Evolutionary conservation across 1,140 invertebrate species (phyloP).

Genomic region (Sipha flava): DNA sequence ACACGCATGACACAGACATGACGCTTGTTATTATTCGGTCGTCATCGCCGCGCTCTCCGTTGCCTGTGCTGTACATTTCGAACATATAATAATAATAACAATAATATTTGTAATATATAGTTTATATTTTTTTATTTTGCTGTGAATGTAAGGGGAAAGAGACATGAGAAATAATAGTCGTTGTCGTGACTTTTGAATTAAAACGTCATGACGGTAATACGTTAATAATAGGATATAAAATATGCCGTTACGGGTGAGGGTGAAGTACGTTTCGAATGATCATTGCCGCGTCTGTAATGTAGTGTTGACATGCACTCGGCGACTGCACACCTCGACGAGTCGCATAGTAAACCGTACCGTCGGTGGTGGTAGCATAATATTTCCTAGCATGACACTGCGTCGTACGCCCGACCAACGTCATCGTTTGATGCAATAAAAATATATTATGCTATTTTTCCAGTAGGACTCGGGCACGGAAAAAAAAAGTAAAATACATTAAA

Average conservation of each 20-base stretch:
- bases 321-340: neutral
- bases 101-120: too few relatives aligned
- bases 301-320: constrained; percentile 25
- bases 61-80: too few relatives aligned
- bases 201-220: constrained; percentile 29
- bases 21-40: too few relatives aligned
- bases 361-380: neutral
- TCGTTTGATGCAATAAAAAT: too few relatives aligned
- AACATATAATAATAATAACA: too few relatives aligned
- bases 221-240: constrained; percentile 25
- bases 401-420: too few relatives aligned
- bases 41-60: too few relatives aligned
- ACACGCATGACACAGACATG: too few relatives aligned
- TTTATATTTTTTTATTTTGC: neutral
- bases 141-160: too few relatives aligned
- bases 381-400: constrained; percentile 16
- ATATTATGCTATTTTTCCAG: neutral
- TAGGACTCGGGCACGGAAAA: neutral
- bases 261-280: constrained; percentile 3
- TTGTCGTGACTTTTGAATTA: constrained; percentile 10
- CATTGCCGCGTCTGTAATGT: neutral
- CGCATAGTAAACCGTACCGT: neutral
- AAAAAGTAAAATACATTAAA: neutral
- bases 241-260: neutral
- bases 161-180: neutral